These are phyloP conservation scores for Cosmia pyralina DNA, from an alignment of 2,888 invertebrate species.

Conservation along the genomic window DNA sequence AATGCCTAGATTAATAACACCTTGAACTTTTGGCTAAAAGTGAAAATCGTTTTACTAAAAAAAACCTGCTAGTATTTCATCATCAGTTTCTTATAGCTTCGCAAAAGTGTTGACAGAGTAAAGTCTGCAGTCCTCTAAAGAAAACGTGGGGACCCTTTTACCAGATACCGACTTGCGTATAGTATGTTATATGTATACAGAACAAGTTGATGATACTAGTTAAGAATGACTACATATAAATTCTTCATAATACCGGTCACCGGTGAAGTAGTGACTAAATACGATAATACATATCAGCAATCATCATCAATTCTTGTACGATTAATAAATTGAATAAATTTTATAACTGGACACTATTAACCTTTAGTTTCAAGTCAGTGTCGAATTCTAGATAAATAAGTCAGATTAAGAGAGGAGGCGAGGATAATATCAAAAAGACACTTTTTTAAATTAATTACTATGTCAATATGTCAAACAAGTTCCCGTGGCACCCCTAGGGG, in stretches of 20 bases:
- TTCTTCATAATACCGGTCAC: conserved; percentile 29
- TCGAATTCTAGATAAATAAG: conserved; percentile 5
- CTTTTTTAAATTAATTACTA: not conserved
- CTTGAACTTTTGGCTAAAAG: conserved; percentile 20
- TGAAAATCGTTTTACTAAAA: conserved; percentile 9
- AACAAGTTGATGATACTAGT: conserved; percentile 12
- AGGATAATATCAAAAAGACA: not conserved
- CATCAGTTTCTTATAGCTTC: not conserved
- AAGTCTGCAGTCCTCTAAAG: conserved; percentile 35
- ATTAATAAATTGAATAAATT: conserved; percentile 9
- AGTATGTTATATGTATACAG: not conserved
- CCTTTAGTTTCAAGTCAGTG: conserved; percentile 2
- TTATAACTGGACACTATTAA: conserved; percentile 22
- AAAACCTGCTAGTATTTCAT: conserved; percentile 6
- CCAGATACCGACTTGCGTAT: not conserved
- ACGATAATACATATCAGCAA: conserved; percentile 1
- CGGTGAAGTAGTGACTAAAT: conserved; percentile 10
- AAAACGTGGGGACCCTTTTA: conserved; percentile 22
- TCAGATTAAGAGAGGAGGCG: not conserved
- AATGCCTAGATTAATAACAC: conserved; percentile 11
- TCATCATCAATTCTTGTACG: not conserved
- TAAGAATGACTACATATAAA: conserved; percentile 34
- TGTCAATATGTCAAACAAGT: not conserved
- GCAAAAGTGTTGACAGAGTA: conserved; percentile 36
- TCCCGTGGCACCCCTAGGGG: no score